phyloP scores from a whole-genome alignment of 2,797 vertebrate genomes.

The Bradypus variegatus region DNA sequence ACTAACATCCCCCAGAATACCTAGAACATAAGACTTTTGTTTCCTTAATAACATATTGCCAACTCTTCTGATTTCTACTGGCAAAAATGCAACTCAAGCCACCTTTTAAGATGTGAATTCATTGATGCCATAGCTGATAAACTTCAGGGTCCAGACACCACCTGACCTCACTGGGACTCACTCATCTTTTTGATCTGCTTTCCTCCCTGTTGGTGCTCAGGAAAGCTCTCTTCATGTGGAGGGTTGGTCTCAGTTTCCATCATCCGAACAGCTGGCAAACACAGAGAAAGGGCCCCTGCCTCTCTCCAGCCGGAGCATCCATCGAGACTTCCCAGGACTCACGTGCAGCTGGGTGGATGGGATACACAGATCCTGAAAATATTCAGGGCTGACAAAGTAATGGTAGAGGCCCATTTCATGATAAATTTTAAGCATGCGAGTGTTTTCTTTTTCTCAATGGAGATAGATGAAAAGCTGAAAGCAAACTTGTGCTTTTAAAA shows the following conservation, averaged over 20 bases:
- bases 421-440: not conserved
- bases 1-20: not conserved
- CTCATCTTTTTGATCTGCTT: not conserved
- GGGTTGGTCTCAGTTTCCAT: not conserved
- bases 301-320: not conserved
- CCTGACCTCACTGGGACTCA: no score
- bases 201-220: not conserved
- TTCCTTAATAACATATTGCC: not conserved
- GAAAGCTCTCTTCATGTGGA: not conserved
- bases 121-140: not conserved
- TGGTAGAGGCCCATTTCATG: rapidly evolving
- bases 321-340: not conserved
- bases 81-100: not conserved
- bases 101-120: not conserved
- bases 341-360: not conserved
- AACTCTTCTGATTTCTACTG: not conserved
- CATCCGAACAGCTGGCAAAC: rapidly evolving
- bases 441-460: not conserved
- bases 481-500: not conserved
- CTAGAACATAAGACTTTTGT: not conserved
- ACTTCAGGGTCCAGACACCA: not conserved
- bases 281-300: rapidly evolving
- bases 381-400: no score
- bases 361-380: not conserved
- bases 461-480: not conserved